Base-by-base conservation (phyloP, 2,888 invertebrate species). In the Mythimna lalbum region DNA sequence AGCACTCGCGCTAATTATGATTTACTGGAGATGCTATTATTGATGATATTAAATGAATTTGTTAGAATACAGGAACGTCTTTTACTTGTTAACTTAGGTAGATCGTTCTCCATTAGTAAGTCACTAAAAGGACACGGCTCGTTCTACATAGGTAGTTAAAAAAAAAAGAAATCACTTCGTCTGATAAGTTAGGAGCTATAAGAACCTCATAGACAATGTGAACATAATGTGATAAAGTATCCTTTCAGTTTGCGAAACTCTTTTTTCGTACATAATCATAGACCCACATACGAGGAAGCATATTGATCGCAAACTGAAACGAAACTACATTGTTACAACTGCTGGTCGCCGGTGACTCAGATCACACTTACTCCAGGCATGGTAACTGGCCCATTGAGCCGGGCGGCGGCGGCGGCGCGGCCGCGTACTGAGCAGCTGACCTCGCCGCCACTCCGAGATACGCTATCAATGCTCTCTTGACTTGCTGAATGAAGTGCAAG, bases 401-500 rank as follows among this genome's bases (percentile, higher is more conserved):
- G 65, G 62, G 71, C 70, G 80, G 14, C 39, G 39, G 36, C 36
- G 36, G 36, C 36, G 36, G 36, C 36, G 36, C 2, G 67, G 60
- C 71, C 71, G 80, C 73, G 75, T 82, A 82, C 70, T 78, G 82
- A 80, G 70, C 73, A 76, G 63, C 23, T 56, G 84, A 71, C 76
- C 83, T 82, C 72, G 43, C 49, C 47, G 21, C 31, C 31, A 17
- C 33, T 31, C 17, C 6, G 21, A 14, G 60, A 60, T 52, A 62
- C 60, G 63, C 72, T 84, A 83, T 81, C 75, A 70, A 31, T 82
- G 74, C 79, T 78, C 76, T 81, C 73, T 78, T 81, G 77, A 80
- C 80, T 74, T 33, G 66, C 59, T 64, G 27, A 73, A 69, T 78
- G 81, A 81, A 87, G 84, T 83, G 86, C 84, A 82, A 85, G 84